These are phyloP conservation scores for Phortica magna DNA, from an alignment of 2,888 invertebrate species.

Conservation along the genomic window DNA sequence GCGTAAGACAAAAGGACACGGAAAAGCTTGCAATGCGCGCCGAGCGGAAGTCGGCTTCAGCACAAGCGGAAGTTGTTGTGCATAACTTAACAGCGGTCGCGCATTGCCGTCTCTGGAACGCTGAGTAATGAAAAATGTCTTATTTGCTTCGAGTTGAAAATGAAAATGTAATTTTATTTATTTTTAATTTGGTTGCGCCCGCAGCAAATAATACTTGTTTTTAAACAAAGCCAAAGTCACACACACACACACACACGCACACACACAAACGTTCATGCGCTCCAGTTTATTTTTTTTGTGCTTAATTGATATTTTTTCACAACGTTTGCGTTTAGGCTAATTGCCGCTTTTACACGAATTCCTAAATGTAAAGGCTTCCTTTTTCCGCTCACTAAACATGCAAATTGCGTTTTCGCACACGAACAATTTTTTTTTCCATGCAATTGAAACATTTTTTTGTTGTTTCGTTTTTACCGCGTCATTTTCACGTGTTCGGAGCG, in stretches of 20 bases:
- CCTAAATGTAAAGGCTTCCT: neutral
- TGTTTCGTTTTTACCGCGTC: neutral
- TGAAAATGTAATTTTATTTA: neutral
- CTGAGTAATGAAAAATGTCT: neutral
- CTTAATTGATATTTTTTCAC: neutral
- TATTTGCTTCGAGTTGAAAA: neutral
- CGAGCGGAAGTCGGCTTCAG: neutral
- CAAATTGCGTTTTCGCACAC: neutral
- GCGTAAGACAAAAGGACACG: neutral
- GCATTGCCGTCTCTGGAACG: neutral
- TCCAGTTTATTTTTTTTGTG: neutral
- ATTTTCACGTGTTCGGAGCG: neutral
- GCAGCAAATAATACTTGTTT: neutral
- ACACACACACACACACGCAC: neutral
- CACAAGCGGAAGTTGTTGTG: conserved; percentile 4
- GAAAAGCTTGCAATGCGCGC: neutral
- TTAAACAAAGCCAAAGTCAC: neutral
- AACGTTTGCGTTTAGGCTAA: neutral
- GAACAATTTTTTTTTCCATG: neutral
- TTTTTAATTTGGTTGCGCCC: neutral
- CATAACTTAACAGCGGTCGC: conserved; percentile 12
- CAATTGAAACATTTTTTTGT: neutral
- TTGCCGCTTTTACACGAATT: neutral
- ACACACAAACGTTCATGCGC: neutral
- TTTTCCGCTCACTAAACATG: neutral